Conservation (phyloP, 2,113 vertebrate species). For the Salvator merianae region DNA sequence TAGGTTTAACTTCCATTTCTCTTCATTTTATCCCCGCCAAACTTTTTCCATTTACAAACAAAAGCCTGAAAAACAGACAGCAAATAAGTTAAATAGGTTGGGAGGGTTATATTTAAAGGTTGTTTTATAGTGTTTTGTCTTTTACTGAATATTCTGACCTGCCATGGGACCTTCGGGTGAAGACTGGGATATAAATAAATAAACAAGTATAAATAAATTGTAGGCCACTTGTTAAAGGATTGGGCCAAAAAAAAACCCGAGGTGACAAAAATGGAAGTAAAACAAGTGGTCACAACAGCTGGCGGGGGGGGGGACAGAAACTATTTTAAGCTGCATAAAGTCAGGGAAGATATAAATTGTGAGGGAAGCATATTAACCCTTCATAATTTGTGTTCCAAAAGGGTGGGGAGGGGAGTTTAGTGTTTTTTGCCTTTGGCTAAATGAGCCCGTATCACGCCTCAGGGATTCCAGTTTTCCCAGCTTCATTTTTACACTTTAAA, state of each 20-base stretch:
- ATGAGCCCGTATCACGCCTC: neutral
- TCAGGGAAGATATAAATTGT: neutral
- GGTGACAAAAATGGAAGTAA: neutral
- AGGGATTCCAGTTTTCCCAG: neutral
- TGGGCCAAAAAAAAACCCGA: neutral
- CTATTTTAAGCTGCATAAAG: neutral
- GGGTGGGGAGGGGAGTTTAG: neutral
- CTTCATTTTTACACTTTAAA: slow-evolving; percentile 13
- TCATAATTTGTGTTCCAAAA: neutral
- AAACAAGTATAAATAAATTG: neutral
- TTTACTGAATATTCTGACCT: too few species aligned
- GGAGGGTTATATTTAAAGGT: too few species aligned
- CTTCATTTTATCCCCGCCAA: too few species aligned
- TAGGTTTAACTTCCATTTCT: neutral
- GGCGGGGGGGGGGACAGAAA: neutral
- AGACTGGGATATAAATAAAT: too few species aligned
- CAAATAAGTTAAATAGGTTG: too few species aligned
- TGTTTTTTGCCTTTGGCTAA: neutral
- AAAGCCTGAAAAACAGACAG: neutral
- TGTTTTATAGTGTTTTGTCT: too few species aligned
- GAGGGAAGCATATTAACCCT: neutral
- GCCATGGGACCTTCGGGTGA: too few species aligned
- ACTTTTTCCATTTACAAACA: neutral
- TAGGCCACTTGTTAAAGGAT: neutral
- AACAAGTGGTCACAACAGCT: neutral